A percentile compares a stretch with the other conserved stretches of the same genome.
phyloP scores from a whole-genome alignment of 92 coral and sea anemone genomes.

The Hydrozoanthus gracilis region DNA sequence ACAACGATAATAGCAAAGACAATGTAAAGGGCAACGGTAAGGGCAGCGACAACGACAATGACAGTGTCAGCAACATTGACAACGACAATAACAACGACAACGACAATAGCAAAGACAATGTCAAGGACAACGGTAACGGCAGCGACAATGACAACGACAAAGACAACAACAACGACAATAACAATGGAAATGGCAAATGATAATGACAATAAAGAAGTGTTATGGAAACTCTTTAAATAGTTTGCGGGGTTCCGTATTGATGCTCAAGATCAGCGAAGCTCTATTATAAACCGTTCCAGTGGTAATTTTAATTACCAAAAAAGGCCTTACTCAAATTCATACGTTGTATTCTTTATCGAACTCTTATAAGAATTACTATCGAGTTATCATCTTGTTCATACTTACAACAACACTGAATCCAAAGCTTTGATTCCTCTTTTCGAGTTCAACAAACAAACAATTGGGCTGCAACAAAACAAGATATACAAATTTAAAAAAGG shows the following conservation, averaged over 20 bases:
- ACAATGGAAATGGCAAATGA: too few relatives aligned
- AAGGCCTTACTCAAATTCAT: too few relatives aligned
- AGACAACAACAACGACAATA: neutral
- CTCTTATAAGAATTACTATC: too few relatives aligned
- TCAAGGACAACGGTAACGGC: neutral
- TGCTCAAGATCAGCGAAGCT: neutral
- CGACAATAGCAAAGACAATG: neutral
- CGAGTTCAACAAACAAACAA: constrained; percentile 91
- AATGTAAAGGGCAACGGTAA: too few relatives aligned
- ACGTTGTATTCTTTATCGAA: too few relatives aligned
- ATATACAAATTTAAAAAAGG: neutral
- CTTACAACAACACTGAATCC: constrained; percentile 99
- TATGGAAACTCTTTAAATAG: neutral
- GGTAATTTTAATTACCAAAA: neutral
- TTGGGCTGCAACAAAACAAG: constrained; percentile 75
- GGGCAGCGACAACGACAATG: too few relatives aligned
- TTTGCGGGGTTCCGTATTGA: neutral
- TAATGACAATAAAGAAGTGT: too few relatives aligned
- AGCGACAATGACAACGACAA: neutral
- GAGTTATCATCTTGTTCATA: neutral
- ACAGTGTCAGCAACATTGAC: too few relatives aligned
- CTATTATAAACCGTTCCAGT: neutral
- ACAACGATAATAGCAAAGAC: too few relatives aligned
- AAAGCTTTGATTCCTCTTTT: constrained; percentile 91
- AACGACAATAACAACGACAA: neutral